Conservation (phyloP, 2,113 vertebrate genomes). For the Jacana jacana region DNA sequence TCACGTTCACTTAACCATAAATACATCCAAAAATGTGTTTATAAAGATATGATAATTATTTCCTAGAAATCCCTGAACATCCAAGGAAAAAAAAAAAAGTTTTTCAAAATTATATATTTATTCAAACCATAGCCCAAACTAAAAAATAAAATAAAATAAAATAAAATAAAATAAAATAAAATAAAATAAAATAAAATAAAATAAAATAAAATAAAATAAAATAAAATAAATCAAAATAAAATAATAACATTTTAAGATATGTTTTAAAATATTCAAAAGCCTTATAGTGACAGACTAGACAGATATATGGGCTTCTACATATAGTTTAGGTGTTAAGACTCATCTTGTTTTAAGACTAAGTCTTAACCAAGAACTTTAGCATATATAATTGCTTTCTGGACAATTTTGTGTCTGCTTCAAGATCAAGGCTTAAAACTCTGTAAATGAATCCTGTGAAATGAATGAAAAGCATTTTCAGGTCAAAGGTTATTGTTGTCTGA, state of each 20-base stretch:
- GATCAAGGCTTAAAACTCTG: neutral
- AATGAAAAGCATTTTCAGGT: neutral
- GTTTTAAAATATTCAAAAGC: neutral
- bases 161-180: neutral
- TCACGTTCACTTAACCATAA: neutral
- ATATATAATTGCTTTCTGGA: no score
- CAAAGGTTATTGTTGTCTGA: neutral
- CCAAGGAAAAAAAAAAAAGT: no score
- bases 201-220: no score
- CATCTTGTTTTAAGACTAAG: no score
- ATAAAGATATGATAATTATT: neutral
- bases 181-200: no score
- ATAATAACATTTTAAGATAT: no score
- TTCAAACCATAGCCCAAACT: fast-evolving
- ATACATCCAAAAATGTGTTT: neutral
- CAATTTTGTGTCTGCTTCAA: neutral
- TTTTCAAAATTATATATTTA: no score
- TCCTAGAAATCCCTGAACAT: neutral
- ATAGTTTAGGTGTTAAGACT: no score
- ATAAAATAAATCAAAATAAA: no score
- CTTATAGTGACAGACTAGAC: neutral
- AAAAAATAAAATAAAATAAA: no score
- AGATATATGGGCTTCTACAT: neutral
- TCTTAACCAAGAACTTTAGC: no score
- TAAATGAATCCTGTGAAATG: neutral